Conservation (phyloP, 2,113 vertebrate species). For the Neodontobutis hainanensis region DNA sequence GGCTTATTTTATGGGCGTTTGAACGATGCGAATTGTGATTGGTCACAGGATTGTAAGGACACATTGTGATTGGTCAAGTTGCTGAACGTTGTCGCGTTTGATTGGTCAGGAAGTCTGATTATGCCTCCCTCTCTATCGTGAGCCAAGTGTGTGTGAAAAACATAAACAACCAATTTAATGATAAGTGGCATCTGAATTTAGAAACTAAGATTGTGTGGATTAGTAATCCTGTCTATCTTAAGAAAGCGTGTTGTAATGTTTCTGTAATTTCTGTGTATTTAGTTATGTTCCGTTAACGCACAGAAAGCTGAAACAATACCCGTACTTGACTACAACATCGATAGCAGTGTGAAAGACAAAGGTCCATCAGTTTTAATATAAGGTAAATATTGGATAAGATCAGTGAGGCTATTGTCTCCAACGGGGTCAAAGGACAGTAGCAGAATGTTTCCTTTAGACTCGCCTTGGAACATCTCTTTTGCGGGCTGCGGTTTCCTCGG, state of each 20-base stretch:
- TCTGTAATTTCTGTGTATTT: background rate
- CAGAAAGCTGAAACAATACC: background rate
- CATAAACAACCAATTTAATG: background rate
- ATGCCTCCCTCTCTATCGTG: background rate
- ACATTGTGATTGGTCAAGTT: slow-evolving; percentile 32
- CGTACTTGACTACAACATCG: background rate
- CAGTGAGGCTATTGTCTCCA: background rate
- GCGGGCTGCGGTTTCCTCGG: slow-evolving; percentile 97
- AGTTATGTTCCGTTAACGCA: background rate
- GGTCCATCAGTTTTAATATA: background rate
- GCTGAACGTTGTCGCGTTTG: background rate
- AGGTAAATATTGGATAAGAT: background rate
- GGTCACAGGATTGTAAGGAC: background rate
- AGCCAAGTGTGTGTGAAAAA: background rate
- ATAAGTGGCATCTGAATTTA: background rate
- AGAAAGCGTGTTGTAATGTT: background rate
- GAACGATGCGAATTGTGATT: slow-evolving; percentile 22
- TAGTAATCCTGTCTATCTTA: background rate
- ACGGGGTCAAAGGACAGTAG: background rate
- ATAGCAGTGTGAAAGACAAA: too few species aligned
- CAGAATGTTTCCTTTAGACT: slow-evolving; percentile 88
- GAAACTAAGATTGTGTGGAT: background rate
- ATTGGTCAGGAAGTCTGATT: slow-evolving; percentile 24
- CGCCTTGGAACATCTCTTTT: slow-evolving; percentile 95
- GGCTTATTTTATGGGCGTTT: slow-evolving; percentile 8